phyloP scores from a whole-genome alignment of 2,797 vertebrate species.

The Ibycter americanus region DNA sequence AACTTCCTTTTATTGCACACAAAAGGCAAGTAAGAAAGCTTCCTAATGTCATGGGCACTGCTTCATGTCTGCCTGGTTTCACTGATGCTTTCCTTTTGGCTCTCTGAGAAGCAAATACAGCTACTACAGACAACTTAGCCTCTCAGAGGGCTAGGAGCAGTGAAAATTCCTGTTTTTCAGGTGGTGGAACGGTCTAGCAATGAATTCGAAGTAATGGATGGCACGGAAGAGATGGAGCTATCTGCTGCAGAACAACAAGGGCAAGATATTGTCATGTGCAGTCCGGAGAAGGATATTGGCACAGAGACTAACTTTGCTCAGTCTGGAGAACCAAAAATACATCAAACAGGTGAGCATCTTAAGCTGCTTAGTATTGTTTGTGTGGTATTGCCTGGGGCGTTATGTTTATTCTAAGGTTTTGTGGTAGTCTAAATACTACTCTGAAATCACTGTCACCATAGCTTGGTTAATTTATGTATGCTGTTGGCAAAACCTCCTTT shows the following conservation, averaged over 20 bases:
- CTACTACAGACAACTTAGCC: not conserved
- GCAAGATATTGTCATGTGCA: slow-evolving; percentile 24
- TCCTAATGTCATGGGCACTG: not conserved
- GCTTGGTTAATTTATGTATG: not conserved
- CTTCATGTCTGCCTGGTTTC: not conserved
- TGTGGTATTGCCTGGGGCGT: not conserved
- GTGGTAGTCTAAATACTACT: not conserved
- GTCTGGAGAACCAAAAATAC: not conserved
- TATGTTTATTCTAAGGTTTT: not conserved
- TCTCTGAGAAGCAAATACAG: not conserved
- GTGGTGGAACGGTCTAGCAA: not conserved
- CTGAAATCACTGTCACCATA: not conserved
- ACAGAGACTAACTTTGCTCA: not conserved
- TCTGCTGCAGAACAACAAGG: not conserved
- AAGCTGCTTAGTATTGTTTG: not conserved
- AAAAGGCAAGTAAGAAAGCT: not conserved
- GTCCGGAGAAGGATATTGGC: not conserved
- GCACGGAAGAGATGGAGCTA: not conserved
- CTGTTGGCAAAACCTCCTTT: not conserved
- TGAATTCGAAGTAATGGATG: not conserved
- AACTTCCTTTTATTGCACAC: not conserved
- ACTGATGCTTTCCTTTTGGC: not conserved
- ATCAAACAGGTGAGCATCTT: not conserved
- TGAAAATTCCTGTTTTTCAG: not conserved
- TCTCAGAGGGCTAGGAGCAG: not conserved